Base-by-base conservation (phyloP, 2,113 vertebrate species). In the Ramphastos sulfuratus region DNA sequence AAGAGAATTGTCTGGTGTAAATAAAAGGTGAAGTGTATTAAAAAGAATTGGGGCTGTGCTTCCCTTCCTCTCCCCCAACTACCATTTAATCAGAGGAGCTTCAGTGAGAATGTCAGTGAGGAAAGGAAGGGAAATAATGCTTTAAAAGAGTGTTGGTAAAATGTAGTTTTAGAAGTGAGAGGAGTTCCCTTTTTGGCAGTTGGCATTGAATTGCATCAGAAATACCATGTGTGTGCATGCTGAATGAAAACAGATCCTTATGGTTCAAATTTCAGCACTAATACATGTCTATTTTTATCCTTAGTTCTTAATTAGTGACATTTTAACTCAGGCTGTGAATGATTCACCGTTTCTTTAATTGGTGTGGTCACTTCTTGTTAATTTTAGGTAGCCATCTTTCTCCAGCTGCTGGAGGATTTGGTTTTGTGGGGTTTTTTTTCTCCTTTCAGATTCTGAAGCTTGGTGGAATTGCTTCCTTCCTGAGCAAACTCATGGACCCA, bases 401-500 rank as follows among this genome's bases (percentile, higher is more conserved):
- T 79, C 4, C 46, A 58, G 1, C 7, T 89, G 39, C 79, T 87
- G 12, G 9, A 88, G 25, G 16, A 5, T 42, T 23, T 35, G 21
- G 4, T 55, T 75, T 23, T 44, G 28, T 21, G 20, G 39, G 11
- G 2, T 12, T 11, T 5, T 52, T 30, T 58, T 19, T 79, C 77
- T 25, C 27, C 25, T 75, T 88, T 39, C 87, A 99, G 99, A 99
- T 99, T 93, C 94, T 99, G 94, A 99, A 98, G 91, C 98, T 99
- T 37, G 99, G 99, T 50, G 97, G 97, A 63, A 99, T 99, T 94
- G 98, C 98, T 59, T 91, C 94, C 81, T 99, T 99, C 92, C 96
- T 99, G 95, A 97, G 96, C 73, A 99, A 98, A 54, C 97, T 99
- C n/a, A 97, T 99, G 98, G 99, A 99, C 85, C 98, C 98, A 18